phyloP scores from a whole-genome alignment of 2,888 invertebrate genomes.

The Diabrotica balteata region DNA sequence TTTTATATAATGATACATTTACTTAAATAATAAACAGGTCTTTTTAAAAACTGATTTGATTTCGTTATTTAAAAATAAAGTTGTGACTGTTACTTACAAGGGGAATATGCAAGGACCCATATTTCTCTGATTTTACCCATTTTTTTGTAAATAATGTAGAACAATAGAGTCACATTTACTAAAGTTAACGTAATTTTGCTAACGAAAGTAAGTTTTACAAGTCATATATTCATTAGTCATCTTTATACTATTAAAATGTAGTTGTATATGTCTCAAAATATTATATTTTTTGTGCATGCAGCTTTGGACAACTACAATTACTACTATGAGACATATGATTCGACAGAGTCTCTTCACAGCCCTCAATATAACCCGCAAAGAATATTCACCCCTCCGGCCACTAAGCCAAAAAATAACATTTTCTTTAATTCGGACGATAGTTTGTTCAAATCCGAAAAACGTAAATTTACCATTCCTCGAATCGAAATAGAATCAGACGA shows the following conservation, averaged over 20 bases:
- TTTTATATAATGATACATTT: no score
- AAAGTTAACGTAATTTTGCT: no score
- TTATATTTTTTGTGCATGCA: slow-evolving; percentile 52
- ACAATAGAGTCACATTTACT: no score
- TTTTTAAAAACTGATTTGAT: no score
- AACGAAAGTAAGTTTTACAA: no score
- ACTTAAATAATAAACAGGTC: no score
- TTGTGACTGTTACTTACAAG: no score
- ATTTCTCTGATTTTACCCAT: no score
- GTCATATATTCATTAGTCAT: neutral
- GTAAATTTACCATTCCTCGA: slow-evolving; percentile 56
- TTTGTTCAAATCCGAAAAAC: slow-evolving; percentile 55
- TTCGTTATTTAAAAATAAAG: no score
- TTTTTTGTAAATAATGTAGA: no score
- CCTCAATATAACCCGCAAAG: slow-evolving; percentile 45
- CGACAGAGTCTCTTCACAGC: slow-evolving; percentile 55
- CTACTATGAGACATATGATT: slow-evolving; percentile 47
- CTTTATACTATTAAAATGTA: neutral
- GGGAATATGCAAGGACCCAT: no score
- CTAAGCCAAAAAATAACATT: slow-evolving; percentile 55
- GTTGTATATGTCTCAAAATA: no score
- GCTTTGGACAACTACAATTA: slow-evolving; percentile 55
- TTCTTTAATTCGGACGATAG: slow-evolving; percentile 60
- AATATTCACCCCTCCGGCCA: slow-evolving; percentile 56
- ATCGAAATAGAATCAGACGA: slow-evolving; percentile 56